Evolutionary conservation across 1,140 invertebrate species (phyloP).

Genomic region (Drosophila pectinifera): DNA sequence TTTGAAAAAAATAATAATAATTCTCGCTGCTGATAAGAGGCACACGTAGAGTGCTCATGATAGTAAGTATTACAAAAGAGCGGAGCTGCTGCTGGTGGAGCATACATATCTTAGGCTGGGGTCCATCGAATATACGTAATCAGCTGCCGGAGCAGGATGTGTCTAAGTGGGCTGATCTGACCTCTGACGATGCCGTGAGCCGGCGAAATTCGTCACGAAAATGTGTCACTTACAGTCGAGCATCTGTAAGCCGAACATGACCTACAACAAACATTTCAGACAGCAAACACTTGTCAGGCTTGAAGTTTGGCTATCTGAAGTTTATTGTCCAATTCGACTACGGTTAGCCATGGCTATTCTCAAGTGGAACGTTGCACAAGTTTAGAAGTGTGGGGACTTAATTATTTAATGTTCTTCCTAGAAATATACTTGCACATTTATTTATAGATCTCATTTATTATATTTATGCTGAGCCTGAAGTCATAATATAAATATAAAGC

Average conservation of each 20-base stretch:
- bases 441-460: background rate
- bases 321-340: background rate
- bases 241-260: constrained; percentile 16
- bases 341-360: background rate
- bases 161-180: constrained; percentile 17
- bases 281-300: constrained; percentile 6
- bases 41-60: constrained; percentile 63
- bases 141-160: constrained; percentile 34
- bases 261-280: constrained; percentile 22
- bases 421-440: too few relatives aligned
- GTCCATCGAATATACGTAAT: constrained; percentile 21
- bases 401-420: too few relatives aligned
- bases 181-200: constrained; percentile 19
- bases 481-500: background rate
- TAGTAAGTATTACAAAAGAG: constrained; percentile 23
- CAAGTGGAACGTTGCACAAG: background rate
- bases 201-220: constrained; percentile 20
- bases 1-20: constrained; percentile 57
- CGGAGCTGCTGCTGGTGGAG: background rate
- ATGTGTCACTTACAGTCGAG: constrained; percentile 33
- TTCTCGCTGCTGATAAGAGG: constrained; percentile 21
- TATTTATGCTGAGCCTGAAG: background rate
- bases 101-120: constrained; percentile 17
- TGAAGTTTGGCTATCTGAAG: background rate
- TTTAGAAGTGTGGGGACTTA: background rate